Evolutionary conservation across 2,113 vertebrate species (phyloP), one percentile per base, ranked within the genome.

Genomic region (Hyla sarda): DNA sequence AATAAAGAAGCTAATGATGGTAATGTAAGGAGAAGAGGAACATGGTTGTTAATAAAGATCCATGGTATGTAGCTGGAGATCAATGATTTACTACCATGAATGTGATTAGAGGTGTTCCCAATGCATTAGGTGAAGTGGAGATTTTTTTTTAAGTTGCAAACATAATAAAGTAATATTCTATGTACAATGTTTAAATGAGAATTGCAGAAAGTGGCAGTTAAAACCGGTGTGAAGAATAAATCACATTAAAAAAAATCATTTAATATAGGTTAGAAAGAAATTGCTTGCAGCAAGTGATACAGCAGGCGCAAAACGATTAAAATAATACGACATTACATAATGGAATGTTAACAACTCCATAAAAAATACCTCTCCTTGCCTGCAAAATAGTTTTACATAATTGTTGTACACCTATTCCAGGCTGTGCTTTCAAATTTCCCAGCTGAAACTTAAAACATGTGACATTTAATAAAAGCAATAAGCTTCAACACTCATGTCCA

Each of bases 291-390:
- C 50, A 85, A 85, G 69, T 34, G 60, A 54, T 69, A 52, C 62
- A 78, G 84, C 74, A 85, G 84, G 62, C 10, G 23, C 52, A 84
- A 74, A 71, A 37, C 10, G 37, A n/a, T 54, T 45, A 34, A 85
- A 84, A 78, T 85, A 69, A 71, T 79, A 79, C 30, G 74, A 45
- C 25, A 69, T 85, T 71, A 52, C 75, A 75, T 85, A 79, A 85
- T 85, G 62, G 47, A 85, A 71, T 78, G 60, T 41, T 67, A 85
- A 50, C 62, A 45, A 32, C 74, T 19, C 28, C 45, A 85, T 77
- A 48, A 85, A 48, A 85, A 76, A 85, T 77, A 77, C 28, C 52
- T 84, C 47, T 65, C 45, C 41, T 65, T 76, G 69, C 69, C 73
- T 77, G 83, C 45, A 34, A 78, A 85, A 85, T 41, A 48, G 19